Percentiles rank a stretch among this genome's conserved stretches.
Evolutionary conservation across 2,797 vertebrate genomes (phyloP).

Genomic region (Paguma larvata): DNA sequence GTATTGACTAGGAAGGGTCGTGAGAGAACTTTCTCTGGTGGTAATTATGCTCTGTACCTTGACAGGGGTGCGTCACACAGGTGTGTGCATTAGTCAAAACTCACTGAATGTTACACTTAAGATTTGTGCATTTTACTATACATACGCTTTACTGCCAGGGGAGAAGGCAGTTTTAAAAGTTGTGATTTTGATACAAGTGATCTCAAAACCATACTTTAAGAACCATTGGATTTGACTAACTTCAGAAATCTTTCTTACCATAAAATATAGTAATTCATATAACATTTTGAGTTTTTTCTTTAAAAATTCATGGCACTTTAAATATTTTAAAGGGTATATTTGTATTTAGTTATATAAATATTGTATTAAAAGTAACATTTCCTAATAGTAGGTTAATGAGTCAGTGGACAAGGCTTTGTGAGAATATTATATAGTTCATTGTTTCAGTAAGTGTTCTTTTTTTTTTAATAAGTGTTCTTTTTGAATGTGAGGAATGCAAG

Average conservation of each 20-base stretch:
- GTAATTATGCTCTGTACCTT: not conserved
- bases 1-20: not conserved
- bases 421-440: constrained; percentile 1
- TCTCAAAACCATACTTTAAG: not conserved
- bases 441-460: constrained; percentile 12
- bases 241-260: constrained; percentile 35
- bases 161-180: not conserved
- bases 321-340: not conserved
- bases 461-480: not conserved
- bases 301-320: constrained; percentile 1
- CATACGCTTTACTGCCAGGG: not conserved
- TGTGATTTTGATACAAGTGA: not conserved
- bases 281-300: constrained; percentile 16
- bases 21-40: not conserved
- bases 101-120: not conserved
- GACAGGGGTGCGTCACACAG: not conserved
- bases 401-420: not conserved
- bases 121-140: constrained; percentile 2
- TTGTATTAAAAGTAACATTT: not conserved
- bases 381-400: constrained; percentile 3
- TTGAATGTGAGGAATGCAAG: not conserved
- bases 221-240: not conserved
- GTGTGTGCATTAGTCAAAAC: not conserved
- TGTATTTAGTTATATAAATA: constrained; percentile 33
- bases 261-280: constrained; percentile 24